Conservation (phyloP, 2,888 invertebrate species). For the Merodon equestris region DNA sequence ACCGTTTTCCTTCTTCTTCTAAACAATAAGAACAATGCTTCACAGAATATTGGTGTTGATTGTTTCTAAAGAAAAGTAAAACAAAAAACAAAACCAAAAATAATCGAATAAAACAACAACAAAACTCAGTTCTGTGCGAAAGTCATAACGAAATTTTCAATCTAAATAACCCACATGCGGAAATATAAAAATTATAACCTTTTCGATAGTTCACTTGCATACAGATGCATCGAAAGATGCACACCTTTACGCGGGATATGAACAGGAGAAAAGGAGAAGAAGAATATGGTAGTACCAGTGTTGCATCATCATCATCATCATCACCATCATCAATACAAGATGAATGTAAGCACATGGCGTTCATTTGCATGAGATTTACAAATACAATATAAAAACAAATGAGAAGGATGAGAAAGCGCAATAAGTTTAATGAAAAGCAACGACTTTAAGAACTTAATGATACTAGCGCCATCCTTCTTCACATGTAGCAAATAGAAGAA, state of each 20-base stretch:
- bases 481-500: constrained; percentile 50
- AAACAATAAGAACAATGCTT: too few species aligned
- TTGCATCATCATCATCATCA: constrained; percentile 60
- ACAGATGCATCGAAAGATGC: constrained; percentile 27
- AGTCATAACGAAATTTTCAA: constrained; percentile 35
- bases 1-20: too few species aligned
- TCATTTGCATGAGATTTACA: constrained; percentile 38
- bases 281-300: constrained; percentile 45
- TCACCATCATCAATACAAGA: constrained; percentile 24
- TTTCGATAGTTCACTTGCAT: constrained; percentile 9
- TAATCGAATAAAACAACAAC: too few species aligned
- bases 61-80: too few species aligned
- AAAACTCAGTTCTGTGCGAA: constrained; percentile 12
- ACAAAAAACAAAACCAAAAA: too few species aligned
- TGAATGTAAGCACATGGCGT: constrained; percentile 55
- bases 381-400: neutral
- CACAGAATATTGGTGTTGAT: too few species aligned
- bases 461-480: constrained; percentile 28
- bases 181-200: constrained; percentile 16
- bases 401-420: neutral
- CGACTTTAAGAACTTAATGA: constrained; percentile 9
- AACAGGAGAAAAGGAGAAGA: constrained; percentile 22
- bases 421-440: too few species aligned
- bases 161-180: constrained; percentile 38
- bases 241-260: constrained; percentile 18